Percentiles rank a stretch among this genome's conserved stretches.
These are phyloP conservation scores for Diploptera punctata DNA, from an alignment of 2,888 invertebrate species.

Conservation along the genomic window DNA sequence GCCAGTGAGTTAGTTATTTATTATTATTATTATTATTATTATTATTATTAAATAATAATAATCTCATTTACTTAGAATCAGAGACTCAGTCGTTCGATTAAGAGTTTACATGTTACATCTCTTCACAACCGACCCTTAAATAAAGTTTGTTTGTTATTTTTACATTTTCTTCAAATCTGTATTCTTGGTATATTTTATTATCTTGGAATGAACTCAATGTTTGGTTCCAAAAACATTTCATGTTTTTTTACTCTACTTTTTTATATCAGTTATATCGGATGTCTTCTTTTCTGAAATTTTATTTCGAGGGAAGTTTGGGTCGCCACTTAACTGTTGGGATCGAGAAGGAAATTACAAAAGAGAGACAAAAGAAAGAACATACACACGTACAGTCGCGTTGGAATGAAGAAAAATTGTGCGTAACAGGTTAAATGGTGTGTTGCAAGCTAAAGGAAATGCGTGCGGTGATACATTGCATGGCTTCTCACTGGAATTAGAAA, in stretches of 20 bases:
- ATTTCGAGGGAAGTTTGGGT: not conserved
- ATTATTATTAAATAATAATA: no score
- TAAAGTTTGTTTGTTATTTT: no score
- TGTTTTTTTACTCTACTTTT: not conserved
- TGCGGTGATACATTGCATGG: not conserved
- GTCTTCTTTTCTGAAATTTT: not conserved
- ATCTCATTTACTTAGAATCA: no score
- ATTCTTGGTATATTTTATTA: no score
- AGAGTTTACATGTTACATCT: no score
- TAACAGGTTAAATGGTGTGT: not conserved
- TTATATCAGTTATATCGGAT: not conserved
- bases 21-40: no score
- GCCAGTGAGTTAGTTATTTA: no score
- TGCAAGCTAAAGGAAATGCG: not conserved
- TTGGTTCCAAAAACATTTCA: not conserved
- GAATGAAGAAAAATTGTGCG: conserved; percentile 1
- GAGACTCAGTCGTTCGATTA: no score
- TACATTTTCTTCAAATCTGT: no score
- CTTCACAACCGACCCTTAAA: no score
- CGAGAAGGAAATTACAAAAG: not conserved
- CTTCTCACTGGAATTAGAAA: not conserved
- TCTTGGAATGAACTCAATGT: conserved; percentile 5
- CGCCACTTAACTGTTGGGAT: not conserved
- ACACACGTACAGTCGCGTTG: no score
- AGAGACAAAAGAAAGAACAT: not conserved